These are phyloP conservation scores for Smutsia temminckii DNA, from an alignment of 2,797 vertebrate species.

Conservation along the genomic window DNA sequence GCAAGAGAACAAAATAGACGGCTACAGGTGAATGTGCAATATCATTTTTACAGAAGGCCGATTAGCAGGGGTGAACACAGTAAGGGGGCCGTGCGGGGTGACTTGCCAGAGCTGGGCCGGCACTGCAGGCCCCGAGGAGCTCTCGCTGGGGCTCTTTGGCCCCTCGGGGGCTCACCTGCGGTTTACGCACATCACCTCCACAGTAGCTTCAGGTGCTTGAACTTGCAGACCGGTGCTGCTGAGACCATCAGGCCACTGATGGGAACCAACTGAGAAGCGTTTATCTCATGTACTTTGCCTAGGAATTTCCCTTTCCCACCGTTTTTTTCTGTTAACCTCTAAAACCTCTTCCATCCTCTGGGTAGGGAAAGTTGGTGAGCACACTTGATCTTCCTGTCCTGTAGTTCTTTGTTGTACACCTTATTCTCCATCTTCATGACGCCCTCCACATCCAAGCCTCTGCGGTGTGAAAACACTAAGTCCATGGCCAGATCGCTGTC, in stretches of 20 bases:
- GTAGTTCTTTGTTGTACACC: background rate
- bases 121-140: background rate
- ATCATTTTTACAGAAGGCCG: conserved; percentile 34
- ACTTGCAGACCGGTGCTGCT: background rate
- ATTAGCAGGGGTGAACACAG: conserved; percentile 1
- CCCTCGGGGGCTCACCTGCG: background rate
- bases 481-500: background rate
- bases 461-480: background rate
- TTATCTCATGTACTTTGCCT: background rate
- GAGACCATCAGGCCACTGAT: background rate
- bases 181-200: conserved; percentile 12
- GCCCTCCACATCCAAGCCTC: background rate
- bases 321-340: conserved; percentile 11
- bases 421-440: background rate
- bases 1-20: conserved; percentile 94
- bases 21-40: conserved; percentile 90
- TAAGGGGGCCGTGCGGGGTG: background rate
- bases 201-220: background rate
- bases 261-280: conserved; percentile 19
- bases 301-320: background rate
- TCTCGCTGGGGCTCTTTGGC: background rate
- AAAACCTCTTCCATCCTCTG: conserved; percentile 24
- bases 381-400: background rate
- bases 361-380: background rate
- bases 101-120: background rate